Base-by-base conservation (phyloP, 2,113 vertebrate species). In the Megatriorchis doriae region DNA sequence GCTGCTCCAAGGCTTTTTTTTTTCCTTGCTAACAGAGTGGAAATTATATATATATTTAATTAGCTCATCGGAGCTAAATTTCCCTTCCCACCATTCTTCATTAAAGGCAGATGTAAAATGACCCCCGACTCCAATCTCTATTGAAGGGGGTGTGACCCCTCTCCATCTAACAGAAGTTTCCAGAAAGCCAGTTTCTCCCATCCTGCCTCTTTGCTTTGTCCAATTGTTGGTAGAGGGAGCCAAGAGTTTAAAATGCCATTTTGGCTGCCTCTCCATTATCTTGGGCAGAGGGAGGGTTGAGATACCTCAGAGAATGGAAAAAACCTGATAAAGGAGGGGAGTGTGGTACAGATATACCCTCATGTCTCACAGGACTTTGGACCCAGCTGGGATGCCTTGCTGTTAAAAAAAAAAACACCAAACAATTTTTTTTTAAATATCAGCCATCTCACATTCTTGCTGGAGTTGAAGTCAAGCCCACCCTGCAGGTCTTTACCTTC, bases 41-140 rank as follows among this genome's bases (percentile, higher is more conserved):
- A 97, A 97, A 92, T 97, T 94, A 96, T 96, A 97, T 97, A 96
- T 97, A 96, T 94, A 97, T 97, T 97, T 96, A 96, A 97, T 98
- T 96, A 97, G 96, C 96, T 98, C 94, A 97, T 96, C 1, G n/a
- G 86, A 96, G 94, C 95, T 80, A 78, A 84, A 40, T 94, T 97
- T 98, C 96, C 97, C 91, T 95, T 96, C 96, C 97, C 96, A 89
- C 95, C 93, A 58, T 91, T 96, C 94, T 91, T 94, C 88, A 59
- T 94, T 95, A 96, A 95, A 90, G 72, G 68, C 94, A 94, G 95
- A 95, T 97, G 94, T 94, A 81, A 91, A 94, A 94, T 97, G 89
- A 97, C 96, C 94, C 94, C 77, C 92, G 86, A 96, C 94, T 95
- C 85, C 90, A 78, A 81, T 93, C 96, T 93, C 93, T 88, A 90